A percentile compares a stretch with the other conserved stretches of the same genome.
Evolutionary conservation across 2,113 vertebrate genomes (phyloP).

Genomic region (Gymnorhina tibicen): DNA sequence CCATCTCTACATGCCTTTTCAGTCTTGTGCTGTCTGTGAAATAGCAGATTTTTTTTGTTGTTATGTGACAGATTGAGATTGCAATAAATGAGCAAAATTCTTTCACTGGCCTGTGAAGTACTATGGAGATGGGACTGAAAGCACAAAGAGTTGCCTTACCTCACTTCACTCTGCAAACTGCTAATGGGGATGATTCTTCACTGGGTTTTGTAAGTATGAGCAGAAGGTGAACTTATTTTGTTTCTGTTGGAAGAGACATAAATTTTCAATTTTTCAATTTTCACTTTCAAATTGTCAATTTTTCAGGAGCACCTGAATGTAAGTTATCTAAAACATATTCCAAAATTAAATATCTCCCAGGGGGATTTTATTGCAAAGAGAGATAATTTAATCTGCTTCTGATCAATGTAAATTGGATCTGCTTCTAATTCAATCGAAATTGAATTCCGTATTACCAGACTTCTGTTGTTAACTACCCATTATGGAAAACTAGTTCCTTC

Average conservation of each 20-base stretch:
- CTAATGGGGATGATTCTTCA: neutral
- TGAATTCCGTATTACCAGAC: neutral
- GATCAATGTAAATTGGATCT: neutral
- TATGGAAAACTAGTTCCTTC: neutral
- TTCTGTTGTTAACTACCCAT: neutral
- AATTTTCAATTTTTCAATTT: neutral
- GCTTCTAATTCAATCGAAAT: neutral
- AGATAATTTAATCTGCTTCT: neutral
- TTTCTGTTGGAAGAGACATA: neutral
- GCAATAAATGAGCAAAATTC: neutral
- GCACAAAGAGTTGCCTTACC: neutral
- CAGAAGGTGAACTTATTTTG: neutral
- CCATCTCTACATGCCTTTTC: neutral
- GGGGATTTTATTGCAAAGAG: neutral
- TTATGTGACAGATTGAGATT: neutral
- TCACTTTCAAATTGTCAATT: neutral
- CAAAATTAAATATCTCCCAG: neutral
- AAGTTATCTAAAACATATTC: neutral
- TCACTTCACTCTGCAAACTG: neutral
- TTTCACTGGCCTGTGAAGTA: neutral
- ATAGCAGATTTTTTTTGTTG: neutral
- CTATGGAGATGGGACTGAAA: neutral
- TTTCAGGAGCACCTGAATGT: neutral
- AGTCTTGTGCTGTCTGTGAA: neutral
- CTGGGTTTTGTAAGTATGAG: neutral